These are phyloP conservation scores for Psilanteris sp. DNA, from an alignment of 1,140 invertebrate genomes.

Conservation along the genomic window DNA sequence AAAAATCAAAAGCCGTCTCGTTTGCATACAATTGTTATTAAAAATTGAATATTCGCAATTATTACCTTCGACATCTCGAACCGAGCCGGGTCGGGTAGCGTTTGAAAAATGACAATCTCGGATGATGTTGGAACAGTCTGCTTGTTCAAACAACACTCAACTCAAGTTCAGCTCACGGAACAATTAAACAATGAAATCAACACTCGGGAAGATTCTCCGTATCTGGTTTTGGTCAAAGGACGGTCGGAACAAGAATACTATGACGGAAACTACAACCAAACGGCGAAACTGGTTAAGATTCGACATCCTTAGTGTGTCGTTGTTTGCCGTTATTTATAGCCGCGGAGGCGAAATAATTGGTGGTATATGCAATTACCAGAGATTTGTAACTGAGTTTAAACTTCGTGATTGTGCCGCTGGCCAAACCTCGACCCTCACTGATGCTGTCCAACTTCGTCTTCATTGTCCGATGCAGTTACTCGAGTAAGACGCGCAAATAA, in stretches of 20 bases:
- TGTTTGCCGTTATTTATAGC: conserved; percentile 45
- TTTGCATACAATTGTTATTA: no score
- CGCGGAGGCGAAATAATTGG: conserved; percentile 60
- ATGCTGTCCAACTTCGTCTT: conserved; percentile 21
- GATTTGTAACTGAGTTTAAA: conserved; percentile 60
- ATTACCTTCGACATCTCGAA: no score
- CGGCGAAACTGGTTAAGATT: conserved; percentile 26
- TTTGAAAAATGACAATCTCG: background rate
- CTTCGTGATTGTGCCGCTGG: conserved; percentile 24
- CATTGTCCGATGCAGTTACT: conserved; percentile 7
- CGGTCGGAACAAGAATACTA: conserved; percentile 9
- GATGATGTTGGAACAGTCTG: background rate
- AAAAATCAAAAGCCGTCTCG: no score
- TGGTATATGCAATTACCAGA: conserved; percentile 46
- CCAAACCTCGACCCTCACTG: conserved; percentile 10
- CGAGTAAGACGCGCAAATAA: conserved; percentile 19
- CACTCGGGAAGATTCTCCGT: conserved; percentile 3
- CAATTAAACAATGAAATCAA: conserved; percentile 29
- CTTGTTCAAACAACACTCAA: conserved; percentile 2
- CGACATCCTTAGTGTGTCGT: conserved; percentile 19
- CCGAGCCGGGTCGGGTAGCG: no score
- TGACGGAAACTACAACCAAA: conserved; percentile 10
- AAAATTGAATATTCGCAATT: no score
- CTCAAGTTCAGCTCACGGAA: conserved; percentile 6
- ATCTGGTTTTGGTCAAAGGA: conserved; percentile 38